Base-by-base conservation (phyloP, 2,113 vertebrate species). In the Cyprinodon tularosa region DNA sequence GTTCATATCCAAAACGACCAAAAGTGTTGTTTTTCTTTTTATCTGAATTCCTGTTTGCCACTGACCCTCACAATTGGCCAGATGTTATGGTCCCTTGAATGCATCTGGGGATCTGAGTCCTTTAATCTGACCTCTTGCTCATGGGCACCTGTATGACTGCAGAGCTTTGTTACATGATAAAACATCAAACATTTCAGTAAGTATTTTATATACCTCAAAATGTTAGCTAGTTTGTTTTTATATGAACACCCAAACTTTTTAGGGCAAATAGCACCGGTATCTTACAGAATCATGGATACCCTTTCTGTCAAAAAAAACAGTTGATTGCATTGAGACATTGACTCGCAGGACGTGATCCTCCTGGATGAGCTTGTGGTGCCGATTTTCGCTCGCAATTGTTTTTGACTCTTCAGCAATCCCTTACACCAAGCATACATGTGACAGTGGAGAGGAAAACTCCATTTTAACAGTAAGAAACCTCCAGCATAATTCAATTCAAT, bases 31-130 rank as follows among this genome's bases (percentile, higher is more conserved):
- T 7, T 57, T 44, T 15, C 13, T 15, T 12, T 36, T 73, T 37
- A 17, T n/a, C 17, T 72, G 29, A 45, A 69, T 80, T 71, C 66
- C 72, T 59, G n/a, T 47, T 76, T 68, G 40, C 59, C 48, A 45
- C 15, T 74, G 53, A 78, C 72, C 50, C 67, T 68, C 62, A 65
- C 38, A 69, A 75, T 4, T 71, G 85, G 64, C 38, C 68, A 63
- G 74, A 80, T 78, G 68, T 72, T 85, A 71, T 81, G 40, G 83
- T 76, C 63, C 76, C 71, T 86, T 75, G 45, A 87, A 87, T 69
- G 78, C 66, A 75, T 64, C 62, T 1, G 40, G 4, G 72, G 84
- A 84, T 72, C 76, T 67, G 61, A 63, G 71, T 37, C 75, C 74
- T 81, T 77, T 59, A 84, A 42, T 69, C 17, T 79, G 73, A 73